These are phyloP conservation scores for Dicerorhinus sumatrensis DNA, from an alignment of 2,113 vertebrate species.

Conservation along the genomic window DNA sequence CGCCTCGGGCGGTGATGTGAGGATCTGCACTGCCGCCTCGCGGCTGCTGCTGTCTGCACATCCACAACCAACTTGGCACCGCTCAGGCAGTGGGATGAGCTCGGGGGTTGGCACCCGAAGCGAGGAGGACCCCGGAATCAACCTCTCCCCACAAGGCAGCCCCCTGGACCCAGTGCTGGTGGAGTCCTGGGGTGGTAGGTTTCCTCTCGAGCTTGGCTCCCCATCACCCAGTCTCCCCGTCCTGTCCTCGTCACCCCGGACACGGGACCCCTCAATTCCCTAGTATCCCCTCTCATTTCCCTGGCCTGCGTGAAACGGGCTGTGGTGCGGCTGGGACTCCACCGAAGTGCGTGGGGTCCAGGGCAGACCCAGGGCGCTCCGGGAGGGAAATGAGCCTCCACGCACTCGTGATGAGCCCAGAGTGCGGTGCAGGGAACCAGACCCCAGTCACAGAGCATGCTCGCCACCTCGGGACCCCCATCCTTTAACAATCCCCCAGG, in stretches of 20 bases:
- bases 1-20: fast-evolving
- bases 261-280: neutral
- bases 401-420: fast-evolving
- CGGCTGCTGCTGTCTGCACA: neutral
- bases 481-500: neutral
- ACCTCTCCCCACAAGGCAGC: fast-evolving
- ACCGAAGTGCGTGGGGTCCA: fast-evolving
- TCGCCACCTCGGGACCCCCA: fast-evolving
- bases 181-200: fast-evolving
- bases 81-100: fast-evolving
- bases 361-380: fast-evolving
- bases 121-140: neutral
- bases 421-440: fast-evolving
- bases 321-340: too few relatives aligned
- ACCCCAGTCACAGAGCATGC: fast-evolving
- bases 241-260: neutral
- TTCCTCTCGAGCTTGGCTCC: neutral
- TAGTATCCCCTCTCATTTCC: neutral
- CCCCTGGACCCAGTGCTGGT: fast-evolving
- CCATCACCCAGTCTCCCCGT: neutral
- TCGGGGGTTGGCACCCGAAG: fast-evolving
- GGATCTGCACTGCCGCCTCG: neutral
- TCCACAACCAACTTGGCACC: fast-evolving
- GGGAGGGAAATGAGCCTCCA: fast-evolving
- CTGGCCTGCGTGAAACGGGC: neutral